phyloP scores from a whole-genome alignment of 2,888 invertebrate species.

The Eudasyphora cyanicolor region DNA sequence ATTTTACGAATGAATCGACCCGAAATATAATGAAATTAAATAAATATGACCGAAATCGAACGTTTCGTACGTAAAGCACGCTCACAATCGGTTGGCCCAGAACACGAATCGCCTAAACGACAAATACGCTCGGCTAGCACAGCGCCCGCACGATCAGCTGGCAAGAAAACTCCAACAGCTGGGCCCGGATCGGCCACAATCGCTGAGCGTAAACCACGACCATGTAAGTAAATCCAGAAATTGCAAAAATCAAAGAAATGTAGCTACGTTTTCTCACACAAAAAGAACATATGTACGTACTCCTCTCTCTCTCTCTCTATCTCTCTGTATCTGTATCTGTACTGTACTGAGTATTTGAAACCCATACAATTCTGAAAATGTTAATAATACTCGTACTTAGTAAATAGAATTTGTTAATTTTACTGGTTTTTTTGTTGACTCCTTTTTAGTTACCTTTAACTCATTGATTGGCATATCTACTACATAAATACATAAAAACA shows the following conservation, averaged over 20 bases:
- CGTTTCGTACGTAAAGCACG: slow-evolving; percentile 79
- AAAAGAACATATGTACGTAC: slow-evolving; percentile 16
- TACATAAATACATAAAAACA: background rate
- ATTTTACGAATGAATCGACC: slow-evolving; percentile 15
- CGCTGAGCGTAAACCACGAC: slow-evolving; percentile 84
- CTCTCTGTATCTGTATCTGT: slow-evolving; percentile 11
- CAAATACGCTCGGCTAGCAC: slow-evolving; percentile 83
- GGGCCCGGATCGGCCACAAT: slow-evolving; percentile 78
- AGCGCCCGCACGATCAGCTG: slow-evolving; percentile 82
- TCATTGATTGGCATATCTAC: slow-evolving; percentile 24
- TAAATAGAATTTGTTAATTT: background rate
- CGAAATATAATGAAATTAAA: slow-evolving; percentile 13
- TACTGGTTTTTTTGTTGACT: background rate
- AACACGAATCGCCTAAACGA: slow-evolving; percentile 89
- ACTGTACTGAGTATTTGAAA: slow-evolving; percentile 22
- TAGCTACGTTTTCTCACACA: slow-evolving; percentile 44
- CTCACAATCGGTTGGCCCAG: slow-evolving; percentile 87
- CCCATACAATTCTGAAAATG: background rate
- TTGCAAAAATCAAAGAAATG: background rate
- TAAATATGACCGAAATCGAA: slow-evolving; percentile 11
- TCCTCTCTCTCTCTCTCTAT: slow-evolving; percentile 16
- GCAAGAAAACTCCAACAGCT: slow-evolving; percentile 82
- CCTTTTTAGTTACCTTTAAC: background rate
- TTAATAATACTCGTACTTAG: no score
- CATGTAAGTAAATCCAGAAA: slow-evolving; percentile 79